These are phyloP conservation scores for Metopia argyrocephala DNA, from an alignment of 2,888 invertebrate genomes.

Conservation along the genomic window DNA sequence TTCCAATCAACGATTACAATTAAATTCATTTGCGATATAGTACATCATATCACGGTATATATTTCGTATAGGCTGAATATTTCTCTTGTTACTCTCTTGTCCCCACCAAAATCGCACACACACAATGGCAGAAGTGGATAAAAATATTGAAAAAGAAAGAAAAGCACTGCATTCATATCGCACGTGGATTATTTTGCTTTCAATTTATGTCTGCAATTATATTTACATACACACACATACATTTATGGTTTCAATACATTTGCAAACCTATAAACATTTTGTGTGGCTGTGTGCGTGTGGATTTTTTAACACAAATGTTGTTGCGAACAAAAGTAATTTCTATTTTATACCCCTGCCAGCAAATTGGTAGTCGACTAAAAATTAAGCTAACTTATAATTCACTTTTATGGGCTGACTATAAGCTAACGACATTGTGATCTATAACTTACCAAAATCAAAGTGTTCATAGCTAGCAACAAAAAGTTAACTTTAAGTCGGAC, in stretches of 20 bases:
- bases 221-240: neutral
- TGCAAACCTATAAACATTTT: neutral
- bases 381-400: no score
- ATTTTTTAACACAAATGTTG: neutral
- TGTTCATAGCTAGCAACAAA: no score
- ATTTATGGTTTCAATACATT: no score
- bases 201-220: constrained; percentile 5
- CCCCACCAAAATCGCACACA: no score
- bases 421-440: no score
- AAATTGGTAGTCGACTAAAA: no score
- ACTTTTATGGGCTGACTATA: no score
- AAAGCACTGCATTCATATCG: neutral
- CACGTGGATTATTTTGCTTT: constrained; percentile 10
- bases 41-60: constrained; percentile 51
- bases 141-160: no score
- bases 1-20: constrained; percentile 72
- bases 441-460: no score
- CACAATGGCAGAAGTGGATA: neutral
- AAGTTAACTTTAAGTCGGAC: no score
- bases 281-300: neutral
- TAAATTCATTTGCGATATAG: constrained; percentile 76
- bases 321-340: neutral
- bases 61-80: neutral
- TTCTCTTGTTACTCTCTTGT: neutral
- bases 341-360: no score